These are phyloP conservation scores for Melanocharis versteri DNA, from an alignment of 2,113 vertebrate species.

Conservation along the genomic window DNA sequence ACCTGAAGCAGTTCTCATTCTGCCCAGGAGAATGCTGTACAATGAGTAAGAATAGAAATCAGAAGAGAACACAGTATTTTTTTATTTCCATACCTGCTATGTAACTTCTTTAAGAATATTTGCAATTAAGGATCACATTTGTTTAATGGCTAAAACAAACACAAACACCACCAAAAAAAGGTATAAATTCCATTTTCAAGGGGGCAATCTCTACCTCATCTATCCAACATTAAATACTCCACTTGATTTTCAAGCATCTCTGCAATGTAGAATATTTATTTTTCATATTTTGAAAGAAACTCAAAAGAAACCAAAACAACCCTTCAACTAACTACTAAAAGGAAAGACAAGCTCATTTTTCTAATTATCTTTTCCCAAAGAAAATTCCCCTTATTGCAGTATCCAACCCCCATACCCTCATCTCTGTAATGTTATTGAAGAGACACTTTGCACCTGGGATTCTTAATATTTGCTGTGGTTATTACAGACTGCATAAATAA, in stretches of 20 bases:
- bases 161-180: neutral
- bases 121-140: neutral
- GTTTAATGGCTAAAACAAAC: neutral
- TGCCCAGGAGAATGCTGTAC: neutral
- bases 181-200: neutral
- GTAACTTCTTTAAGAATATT: conserved; percentile 25
- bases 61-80: neutral
- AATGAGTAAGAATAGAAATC: conserved; percentile 7
- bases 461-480: neutral
- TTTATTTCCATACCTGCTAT: neutral
- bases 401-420: neutral
- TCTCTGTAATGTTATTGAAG: neutral
- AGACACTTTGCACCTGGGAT: neutral
- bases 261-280: neutral
- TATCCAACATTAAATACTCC: neutral
- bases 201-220: neutral
- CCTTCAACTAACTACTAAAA: neutral
- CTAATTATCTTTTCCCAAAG: neutral
- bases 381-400: neutral
- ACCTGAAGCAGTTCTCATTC: conserved; percentile 5
- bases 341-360: neutral
- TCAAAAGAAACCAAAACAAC: neutral
- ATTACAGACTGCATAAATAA: neutral
- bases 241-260: neutral
- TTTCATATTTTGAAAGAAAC: neutral